phyloP scores from a whole-genome alignment of 2,888 invertebrate species.

The Sturmia bella region DNA sequence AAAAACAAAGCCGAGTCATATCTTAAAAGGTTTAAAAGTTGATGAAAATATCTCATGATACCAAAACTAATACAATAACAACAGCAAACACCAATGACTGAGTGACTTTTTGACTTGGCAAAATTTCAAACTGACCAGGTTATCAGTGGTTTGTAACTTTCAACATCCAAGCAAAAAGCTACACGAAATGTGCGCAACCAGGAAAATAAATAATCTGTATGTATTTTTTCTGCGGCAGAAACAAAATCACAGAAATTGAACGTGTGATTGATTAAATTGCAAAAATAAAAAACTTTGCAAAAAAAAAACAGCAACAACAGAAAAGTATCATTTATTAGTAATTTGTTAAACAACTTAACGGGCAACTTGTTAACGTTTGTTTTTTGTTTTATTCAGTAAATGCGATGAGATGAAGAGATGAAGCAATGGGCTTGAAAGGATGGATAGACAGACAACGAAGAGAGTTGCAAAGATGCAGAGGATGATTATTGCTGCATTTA shows the following conservation, averaged over 20 bases:
- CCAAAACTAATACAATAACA: neutral
- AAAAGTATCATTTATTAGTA: conserved; percentile 78
- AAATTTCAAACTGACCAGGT: conserved; percentile 29
- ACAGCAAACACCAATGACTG: conserved; percentile 6
- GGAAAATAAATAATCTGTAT: conserved; percentile 21
- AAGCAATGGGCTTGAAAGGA: neutral
- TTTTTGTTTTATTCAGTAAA: conserved; percentile 5
- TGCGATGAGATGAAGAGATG: conserved; percentile 4
- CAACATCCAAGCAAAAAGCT: neutral
- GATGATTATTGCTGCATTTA: conserved; percentile 39
- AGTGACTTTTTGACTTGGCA: conserved; percentile 44
- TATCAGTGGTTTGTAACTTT: conserved; percentile 35
- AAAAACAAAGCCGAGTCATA: neutral
- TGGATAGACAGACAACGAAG: conserved; percentile 19
- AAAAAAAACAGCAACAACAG: conserved; percentile 22
- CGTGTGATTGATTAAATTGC: conserved; percentile 78
- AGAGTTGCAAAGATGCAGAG: conserved; percentile 25
- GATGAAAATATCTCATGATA: conserved; percentile 43
- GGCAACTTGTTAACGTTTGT: conserved; percentile 67
- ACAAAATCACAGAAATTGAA: conserved; percentile 36
- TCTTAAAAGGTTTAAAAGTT: conserved; percentile 49
- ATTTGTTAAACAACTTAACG: conserved; percentile 75
- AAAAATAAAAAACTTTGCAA: conserved; percentile 64
- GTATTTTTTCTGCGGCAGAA: neutral
- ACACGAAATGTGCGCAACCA: conserved; percentile 12